Base-by-base conservation (phyloP, 1,140 invertebrate species). In the Riptortus pedestris region DNA sequence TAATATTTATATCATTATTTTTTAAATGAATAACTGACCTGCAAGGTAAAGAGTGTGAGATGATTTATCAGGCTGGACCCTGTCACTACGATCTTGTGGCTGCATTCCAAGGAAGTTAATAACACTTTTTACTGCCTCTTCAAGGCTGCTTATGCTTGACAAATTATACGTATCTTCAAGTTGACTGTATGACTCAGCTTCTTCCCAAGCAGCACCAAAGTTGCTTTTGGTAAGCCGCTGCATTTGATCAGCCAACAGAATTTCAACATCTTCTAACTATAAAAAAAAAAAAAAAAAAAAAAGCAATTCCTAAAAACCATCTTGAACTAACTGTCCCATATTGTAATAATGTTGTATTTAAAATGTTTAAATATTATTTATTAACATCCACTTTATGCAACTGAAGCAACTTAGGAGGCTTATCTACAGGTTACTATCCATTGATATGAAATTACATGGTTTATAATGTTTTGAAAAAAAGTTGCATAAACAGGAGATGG, bases 241-340 rank as follows among this genome's bases (percentile, higher is more conserved):
- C 62, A 99, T 87, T 75, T 97, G 93, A 79, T 99, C 96, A 2
- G 85, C 84, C 0, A 96, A 78, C 12, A 82, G 83, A 31, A 98
- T 77, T 72, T 97, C 95, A 22, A 99, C 79, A 79, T 98, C 94
- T 78, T 99, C 96, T 45, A 99, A 74, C 81, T 85, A 67, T 0
- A 63, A 65, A 24, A 55, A 33, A 24, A 3, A 63, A 45, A 62
- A 20, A 61, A 43, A 28, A 63, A 2, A 48, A 67, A 70, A 62
- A 66, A 65, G 43, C 64, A 26, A 33, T n/a, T n/a, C n/a, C n/a
- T n/a, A n/a, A n/a, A n/a, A 61, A 65, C 66, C 20, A 62, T 22
- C n/a, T n/a, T n/a, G n/a, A n/a, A n/a, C n/a, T n/a, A n/a, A n/a
- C n/a, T n/a, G 28, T 69, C 31, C 4, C n/a, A n/a, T n/a, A n/a